phyloP scores from a whole-genome alignment of 2,888 invertebrate genomes.

The Eupithecia pulchellata region DNA sequence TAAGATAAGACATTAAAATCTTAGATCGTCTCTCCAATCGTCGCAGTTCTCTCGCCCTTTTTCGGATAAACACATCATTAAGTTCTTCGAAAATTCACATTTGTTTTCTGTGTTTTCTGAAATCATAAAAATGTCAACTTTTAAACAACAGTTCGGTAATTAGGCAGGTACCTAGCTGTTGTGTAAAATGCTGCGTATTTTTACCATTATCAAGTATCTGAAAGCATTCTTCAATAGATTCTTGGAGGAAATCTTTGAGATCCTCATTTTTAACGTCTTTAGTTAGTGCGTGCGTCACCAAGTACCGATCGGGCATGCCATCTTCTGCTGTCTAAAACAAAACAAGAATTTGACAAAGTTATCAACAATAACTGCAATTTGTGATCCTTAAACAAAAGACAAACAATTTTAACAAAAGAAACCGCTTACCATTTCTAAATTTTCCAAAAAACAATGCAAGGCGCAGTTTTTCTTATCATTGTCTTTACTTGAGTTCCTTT shows the following conservation, averaged over 20 bases:
- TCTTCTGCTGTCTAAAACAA: constrained; percentile 82
- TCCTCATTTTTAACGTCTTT: constrained; percentile 87
- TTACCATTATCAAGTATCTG: constrained; percentile 84
- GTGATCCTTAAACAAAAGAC: background rate
- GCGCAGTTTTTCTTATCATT: constrained; percentile 80
- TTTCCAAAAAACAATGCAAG: constrained; percentile 89
- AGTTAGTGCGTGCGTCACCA: constrained; percentile 86
- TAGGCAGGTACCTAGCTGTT: background rate
- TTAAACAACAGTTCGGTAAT: background rate
- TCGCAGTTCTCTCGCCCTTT: constrained; percentile 90
- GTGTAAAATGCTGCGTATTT: constrained; percentile 12
- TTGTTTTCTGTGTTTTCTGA: constrained; percentile 84
- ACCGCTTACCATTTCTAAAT: constrained; percentile 87
- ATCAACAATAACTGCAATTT: background rate
- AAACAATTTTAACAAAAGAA: background rate
- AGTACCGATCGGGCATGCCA: constrained; percentile 88
- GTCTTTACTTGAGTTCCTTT: constrained; percentile 60
- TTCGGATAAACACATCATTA: constrained; percentile 88
- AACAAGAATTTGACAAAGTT: background rate
- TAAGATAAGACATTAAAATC: constrained; percentile 49
- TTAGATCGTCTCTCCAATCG: constrained; percentile 87
- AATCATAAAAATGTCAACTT: constrained; percentile 44
- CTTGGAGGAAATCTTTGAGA: constrained; percentile 88
- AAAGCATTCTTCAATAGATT: constrained; percentile 90
- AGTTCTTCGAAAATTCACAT: constrained; percentile 87